phyloP scores from a whole-genome alignment of 2,888 invertebrate species.

The Calameuta pallipes region DNA sequence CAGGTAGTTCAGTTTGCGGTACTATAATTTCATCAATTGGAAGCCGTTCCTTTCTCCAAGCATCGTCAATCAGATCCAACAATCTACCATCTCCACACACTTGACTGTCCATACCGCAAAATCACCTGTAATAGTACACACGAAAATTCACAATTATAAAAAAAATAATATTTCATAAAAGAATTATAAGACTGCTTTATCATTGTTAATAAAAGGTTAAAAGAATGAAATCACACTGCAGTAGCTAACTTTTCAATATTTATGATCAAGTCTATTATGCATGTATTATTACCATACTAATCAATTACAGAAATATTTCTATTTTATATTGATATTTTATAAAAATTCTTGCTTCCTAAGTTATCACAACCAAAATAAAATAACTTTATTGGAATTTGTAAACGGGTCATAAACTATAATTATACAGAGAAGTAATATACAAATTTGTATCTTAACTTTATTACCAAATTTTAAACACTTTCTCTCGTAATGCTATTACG shows the following conservation, averaged over 20 bases:
- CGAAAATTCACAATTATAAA: not conserved
- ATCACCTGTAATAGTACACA: not conserved
- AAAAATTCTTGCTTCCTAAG: not conserved
- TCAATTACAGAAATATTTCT: not conserved
- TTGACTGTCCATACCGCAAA: constrained; percentile 79
- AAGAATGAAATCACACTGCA: not conserved
- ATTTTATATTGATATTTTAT: not conserved
- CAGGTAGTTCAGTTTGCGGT: constrained; percentile 88
- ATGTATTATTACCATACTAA: not conserved
- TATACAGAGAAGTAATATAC: not conserved
- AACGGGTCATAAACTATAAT: not conserved
- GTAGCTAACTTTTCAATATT: not conserved
- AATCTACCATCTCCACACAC: constrained; percentile 80
- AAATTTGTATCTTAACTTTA: not conserved
- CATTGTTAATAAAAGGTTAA: not conserved
- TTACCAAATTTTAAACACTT: not conserved
- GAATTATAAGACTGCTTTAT: not conserved
- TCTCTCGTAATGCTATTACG: not conserved
- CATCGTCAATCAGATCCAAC: constrained; percentile 84
- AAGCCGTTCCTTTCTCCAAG: constrained; percentile 86
- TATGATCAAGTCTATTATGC: not conserved
- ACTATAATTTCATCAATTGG: constrained; percentile 88
- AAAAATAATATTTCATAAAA: not conserved
- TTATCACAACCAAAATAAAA: not conserved
- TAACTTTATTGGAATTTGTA: not conserved